These are phyloP conservation scores for Danio albolineatus DNA, from an alignment of 2,797 vertebrate genomes.

Conservation along the genomic window DNA sequence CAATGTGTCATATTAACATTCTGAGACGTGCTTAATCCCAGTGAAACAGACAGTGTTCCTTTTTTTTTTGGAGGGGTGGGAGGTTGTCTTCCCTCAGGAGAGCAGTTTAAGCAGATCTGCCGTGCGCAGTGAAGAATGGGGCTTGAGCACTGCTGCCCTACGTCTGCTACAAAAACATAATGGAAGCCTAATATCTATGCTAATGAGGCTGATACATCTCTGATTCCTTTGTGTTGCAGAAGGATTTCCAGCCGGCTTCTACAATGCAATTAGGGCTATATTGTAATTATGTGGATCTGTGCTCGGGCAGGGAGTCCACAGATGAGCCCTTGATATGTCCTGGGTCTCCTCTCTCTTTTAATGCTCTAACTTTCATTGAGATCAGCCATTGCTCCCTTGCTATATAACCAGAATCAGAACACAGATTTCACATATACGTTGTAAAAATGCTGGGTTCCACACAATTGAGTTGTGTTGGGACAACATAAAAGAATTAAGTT, in stretches of 20 bases:
- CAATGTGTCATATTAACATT: slow-evolving; percentile 47
- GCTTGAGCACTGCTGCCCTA: slow-evolving; percentile 61
- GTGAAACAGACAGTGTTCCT: slow-evolving; percentile 26
- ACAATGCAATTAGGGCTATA: slow-evolving; percentile 71
- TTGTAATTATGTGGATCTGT: slow-evolving; percentile 72
- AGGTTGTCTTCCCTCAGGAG: slow-evolving; percentile 41
- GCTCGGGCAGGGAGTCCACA: slow-evolving; percentile 50
- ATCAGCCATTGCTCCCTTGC: slow-evolving; percentile 25
- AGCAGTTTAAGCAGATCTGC: slow-evolving; percentile 57
- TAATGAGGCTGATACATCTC: slow-evolving; percentile 74
- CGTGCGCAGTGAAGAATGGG: slow-evolving; percentile 55
- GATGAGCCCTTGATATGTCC: slow-evolving; percentile 50
- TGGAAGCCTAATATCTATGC: slow-evolving; percentile 73
- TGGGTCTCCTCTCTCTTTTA: slow-evolving; percentile 14
- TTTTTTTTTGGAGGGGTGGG: slow-evolving; percentile 23
- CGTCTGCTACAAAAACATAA: slow-evolving; percentile 60
- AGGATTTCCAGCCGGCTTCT: slow-evolving; percentile 68
- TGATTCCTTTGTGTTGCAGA: slow-evolving; percentile 79
- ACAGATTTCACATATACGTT: too few relatives aligned
- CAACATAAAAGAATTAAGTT: too few relatives aligned
- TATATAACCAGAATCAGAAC: too few relatives aligned
- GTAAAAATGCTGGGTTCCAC: too few relatives aligned
- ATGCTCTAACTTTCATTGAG: slow-evolving; percentile 20
- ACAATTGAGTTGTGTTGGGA: too few relatives aligned
- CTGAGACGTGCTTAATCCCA: slow-evolving; percentile 34